Conservation (phyloP, 2,797 vertebrate genomes). For the Hippocampus kuda region DNA sequence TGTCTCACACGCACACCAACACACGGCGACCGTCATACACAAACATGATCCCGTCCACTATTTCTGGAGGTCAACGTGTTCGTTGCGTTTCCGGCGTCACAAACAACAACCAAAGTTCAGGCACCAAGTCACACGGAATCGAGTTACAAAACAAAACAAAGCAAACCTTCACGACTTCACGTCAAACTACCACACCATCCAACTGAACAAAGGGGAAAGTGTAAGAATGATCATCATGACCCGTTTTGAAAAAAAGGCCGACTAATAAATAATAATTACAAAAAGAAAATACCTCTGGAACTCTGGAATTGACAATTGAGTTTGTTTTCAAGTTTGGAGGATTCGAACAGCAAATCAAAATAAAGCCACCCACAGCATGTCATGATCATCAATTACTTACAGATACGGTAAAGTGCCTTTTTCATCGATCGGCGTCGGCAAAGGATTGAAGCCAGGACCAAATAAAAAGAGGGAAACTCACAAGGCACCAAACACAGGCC, state of each 20-base stretch:
- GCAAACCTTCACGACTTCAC: constrained; percentile 56
- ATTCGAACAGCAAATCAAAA: constrained; percentile 1
- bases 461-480: constrained; percentile 70
- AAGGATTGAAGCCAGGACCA: constrained; percentile 64
- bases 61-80: constrained; percentile 16
- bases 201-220: constrained; percentile 66
- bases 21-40: constrained; percentile 13
- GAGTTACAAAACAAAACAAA: constrained; percentile 59
- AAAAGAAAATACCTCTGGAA: constrained; percentile 26
- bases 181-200: constrained; percentile 71
- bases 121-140: constrained; percentile 67
- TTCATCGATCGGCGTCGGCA: constrained; percentile 67
- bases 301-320: constrained; percentile 37
- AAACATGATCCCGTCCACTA: constrained; percentile 2
- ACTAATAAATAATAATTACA: constrained; percentile 18
- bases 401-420: constrained; percentile 65
- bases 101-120: constrained; percentile 60
- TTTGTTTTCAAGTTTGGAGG: constrained; percentile 33
- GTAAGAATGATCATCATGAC: constrained; percentile 78
- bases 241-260: constrained; percentile 54
- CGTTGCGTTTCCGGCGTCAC: constrained; percentile 43
- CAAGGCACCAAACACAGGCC: constrained; percentile 77
- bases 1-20: neutral
- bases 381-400: constrained; percentile 70
- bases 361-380: constrained; percentile 33